phyloP scores from a whole-genome alignment of 2,888 invertebrate genomes.

The Neoitamus cyanurus region DNA sequence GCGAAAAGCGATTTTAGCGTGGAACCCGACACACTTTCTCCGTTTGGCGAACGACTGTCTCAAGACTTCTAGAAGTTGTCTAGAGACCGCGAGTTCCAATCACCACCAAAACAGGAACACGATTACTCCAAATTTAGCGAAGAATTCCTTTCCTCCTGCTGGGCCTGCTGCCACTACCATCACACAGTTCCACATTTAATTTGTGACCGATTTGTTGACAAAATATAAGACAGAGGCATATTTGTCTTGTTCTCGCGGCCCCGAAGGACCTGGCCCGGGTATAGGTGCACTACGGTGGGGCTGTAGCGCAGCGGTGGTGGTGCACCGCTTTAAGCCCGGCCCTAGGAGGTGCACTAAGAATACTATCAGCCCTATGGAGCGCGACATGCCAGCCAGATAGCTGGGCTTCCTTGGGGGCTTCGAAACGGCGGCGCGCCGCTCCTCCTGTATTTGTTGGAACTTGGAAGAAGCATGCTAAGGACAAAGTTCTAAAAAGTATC shows the following conservation, averaged over 20 bases:
- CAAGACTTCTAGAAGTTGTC: not conserved
- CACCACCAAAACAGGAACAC: constrained; percentile 41
- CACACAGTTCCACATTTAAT: constrained; percentile 29
- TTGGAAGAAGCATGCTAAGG: constrained; percentile 27
- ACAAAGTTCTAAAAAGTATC: constrained; percentile 44
- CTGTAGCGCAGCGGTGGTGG: not conserved
- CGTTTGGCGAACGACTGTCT: constrained; percentile 10
- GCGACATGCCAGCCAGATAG: not conserved
- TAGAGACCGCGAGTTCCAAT: constrained; percentile 18
- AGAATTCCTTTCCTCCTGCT: not conserved
- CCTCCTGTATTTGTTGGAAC: not conserved
- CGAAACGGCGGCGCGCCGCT: not conserved
- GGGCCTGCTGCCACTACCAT: not conserved
- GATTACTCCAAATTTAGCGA: constrained; percentile 27
- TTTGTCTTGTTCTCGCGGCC: constrained; percentile 9
- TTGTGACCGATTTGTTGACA: constrained; percentile 41
- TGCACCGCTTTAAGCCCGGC: not conserved
- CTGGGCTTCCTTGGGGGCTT: not conserved
- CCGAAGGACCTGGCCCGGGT: not conserved
- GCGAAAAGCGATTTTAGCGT: not conserved
- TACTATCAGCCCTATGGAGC: not conserved
- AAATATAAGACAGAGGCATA: constrained; percentile 30
- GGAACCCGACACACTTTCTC: constrained; percentile 24
- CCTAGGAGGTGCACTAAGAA: not conserved
- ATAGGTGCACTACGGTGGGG: not conserved